Evolutionary conservation across 2,888 invertebrate genomes (phyloP).

Genomic region (Laothoe populi): DNA sequence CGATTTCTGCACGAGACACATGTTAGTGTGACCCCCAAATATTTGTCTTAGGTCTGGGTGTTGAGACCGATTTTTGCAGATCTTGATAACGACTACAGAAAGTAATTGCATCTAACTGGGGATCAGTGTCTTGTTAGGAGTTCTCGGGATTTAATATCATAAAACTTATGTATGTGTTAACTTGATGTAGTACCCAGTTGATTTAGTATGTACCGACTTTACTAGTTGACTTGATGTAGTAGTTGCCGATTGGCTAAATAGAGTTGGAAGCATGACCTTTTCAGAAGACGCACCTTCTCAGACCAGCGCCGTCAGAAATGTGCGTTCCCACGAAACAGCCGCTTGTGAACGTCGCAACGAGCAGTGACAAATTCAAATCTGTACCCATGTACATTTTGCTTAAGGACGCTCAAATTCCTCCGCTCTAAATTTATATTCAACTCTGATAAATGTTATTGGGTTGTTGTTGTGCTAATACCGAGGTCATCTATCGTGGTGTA

Average conservation of each 20-base stretch:
- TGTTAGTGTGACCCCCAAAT: no score
- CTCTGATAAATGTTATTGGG: slow-evolving; percentile 32
- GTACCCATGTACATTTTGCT: slow-evolving; percentile 1
- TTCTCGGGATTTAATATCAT: no score
- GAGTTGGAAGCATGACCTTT: not conserved
- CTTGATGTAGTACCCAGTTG: no score
- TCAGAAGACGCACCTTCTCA: not conserved
- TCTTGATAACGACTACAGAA: no score
- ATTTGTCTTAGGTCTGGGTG: no score
- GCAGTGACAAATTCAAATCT: not conserved
- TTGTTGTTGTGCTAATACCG: slow-evolving; percentile 24
- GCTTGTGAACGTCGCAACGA: not conserved
- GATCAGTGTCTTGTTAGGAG: no score
- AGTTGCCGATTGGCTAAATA: not conserved
- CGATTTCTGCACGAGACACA: no score
- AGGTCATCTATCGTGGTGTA: slow-evolving; percentile 36
- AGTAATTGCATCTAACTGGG: no score
- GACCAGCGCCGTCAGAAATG: not conserved
- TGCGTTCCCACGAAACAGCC: not conserved
- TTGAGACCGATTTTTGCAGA: no score
- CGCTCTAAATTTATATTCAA: slow-evolving; percentile 34
- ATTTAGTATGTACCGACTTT: no score
- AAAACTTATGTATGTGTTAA: no score
- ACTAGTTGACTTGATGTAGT: no score
- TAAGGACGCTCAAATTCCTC: slow-evolving; percentile 25